Evolutionary conservation across 2,797 vertebrate genomes (phyloP).

Genomic region (Xiphophorus birchmanni): DNA sequence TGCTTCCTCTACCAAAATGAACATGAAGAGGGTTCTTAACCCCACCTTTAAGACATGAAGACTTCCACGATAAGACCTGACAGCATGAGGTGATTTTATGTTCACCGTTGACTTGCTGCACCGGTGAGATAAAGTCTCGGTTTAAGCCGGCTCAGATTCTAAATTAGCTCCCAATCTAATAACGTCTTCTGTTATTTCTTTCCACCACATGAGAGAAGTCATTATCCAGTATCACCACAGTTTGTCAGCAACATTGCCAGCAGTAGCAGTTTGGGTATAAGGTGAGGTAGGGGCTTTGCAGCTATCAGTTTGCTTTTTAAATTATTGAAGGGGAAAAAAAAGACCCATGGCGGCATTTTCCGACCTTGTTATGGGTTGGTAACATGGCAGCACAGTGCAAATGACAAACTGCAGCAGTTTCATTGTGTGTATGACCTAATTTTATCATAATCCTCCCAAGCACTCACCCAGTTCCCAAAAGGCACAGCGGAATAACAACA

Average conservation of each 20-base stretch:
- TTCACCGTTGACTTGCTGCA: constrained; percentile 47
- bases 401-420: constrained; percentile 27
- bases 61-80: constrained; percentile 16
- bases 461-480: constrained; percentile 36
- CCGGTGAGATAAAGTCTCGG: constrained; percentile 48
- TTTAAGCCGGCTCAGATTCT: constrained; percentile 55
- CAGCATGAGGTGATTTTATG: constrained; percentile 41
- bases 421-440: constrained; percentile 57
- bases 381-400: constrained; percentile 15
- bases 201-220: constrained; percentile 57
- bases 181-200: constrained; percentile 51
- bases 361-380: constrained; percentile 26
- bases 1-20: constrained; percentile 3
- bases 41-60: constrained; percentile 32
- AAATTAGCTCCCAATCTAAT: constrained; percentile 66
- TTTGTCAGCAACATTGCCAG: constrained; percentile 48
- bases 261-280: constrained; percentile 33
- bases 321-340: constrained; percentile 42
- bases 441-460: constrained; percentile 52
- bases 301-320: constrained; percentile 25
- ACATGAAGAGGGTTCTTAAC: constrained; percentile 29
- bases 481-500: constrained; percentile 18
- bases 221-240: constrained; percentile 57
- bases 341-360: constrained; percentile 25
- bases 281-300: constrained; percentile 20